Conservation (phyloP, 2,797 vertebrate species). For the Pteropus rufus region DNA sequence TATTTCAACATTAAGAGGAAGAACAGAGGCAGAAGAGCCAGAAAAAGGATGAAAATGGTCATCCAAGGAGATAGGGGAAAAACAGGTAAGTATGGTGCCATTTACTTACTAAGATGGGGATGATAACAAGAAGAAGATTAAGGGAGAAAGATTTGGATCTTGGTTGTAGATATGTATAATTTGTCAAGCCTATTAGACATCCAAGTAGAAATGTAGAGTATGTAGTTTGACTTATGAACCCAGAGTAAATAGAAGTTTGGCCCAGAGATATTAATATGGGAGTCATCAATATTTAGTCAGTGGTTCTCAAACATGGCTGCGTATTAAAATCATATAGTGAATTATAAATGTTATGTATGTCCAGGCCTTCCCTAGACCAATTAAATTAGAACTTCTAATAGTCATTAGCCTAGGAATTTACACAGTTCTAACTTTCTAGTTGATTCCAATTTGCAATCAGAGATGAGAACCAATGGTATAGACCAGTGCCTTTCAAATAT, state of each 20-base stretch:
- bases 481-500: neutral
- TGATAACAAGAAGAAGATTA: neutral
- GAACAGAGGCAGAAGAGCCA: neutral
- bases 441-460: constrained; percentile 3
- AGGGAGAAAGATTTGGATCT: neutral
- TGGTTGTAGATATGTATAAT: neutral
- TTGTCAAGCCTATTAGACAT: neutral
- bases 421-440: neutral
- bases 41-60: neutral
- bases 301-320: neutral
- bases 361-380: neutral
- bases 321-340: neutral
- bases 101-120: neutral
- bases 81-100: neutral
- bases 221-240: neutral
- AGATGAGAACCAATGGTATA: neutral
- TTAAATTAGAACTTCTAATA: constrained; percentile 16
- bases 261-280: neutral
- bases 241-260: neutral
- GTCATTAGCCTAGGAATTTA: neutral
- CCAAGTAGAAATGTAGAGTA: neutral
- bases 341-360: neutral
- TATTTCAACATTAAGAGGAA: neutral
- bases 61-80: neutral
- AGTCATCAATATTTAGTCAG: neutral